Evolutionary conservation across 2,888 invertebrate genomes (phyloP), one percentile per base, ranked within the genome.

Genomic region (Coelinius sp.): DNA sequence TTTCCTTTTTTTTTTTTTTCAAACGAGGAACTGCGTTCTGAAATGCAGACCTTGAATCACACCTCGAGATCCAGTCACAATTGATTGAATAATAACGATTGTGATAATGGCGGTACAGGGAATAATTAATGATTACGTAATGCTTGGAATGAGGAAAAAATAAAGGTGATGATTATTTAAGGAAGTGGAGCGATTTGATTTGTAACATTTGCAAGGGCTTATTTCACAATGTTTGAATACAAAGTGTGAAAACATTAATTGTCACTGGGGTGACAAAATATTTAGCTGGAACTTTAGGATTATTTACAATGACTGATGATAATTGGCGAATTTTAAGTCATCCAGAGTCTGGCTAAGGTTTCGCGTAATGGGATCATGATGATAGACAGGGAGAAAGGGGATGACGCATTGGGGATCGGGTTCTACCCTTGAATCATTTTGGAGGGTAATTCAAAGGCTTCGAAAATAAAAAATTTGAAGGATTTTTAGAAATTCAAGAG

Each of bases 331-430:
- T 25, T 27, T 27, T 17, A 59, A 59, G n/a, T 59, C 17, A 10
- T 5, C 25, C 17, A 35, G 31, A 20, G 31, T 4, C 10, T 31
- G 59, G 17, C 6, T 59, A 59, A 77, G 81, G 81, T 77, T 81
- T 81, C 80, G 66, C 71, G 68, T 81, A 80, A 81, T 79, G 74
- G 75, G 79, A 81, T 81, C 77, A 77, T 25, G 68, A 71, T 70
- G 22, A 63, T 20, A 38, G 20, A 25, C 2, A 4, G 7, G 53
- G 25, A n/a, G n/a, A n/a, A n/a, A n/a, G 5, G 59, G 35, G 20
- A 12, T 56, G 44, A 56, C 44, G 20, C 41, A 56, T 31, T 17
- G 17, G 53, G 25, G 56, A 65, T 65, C n/a, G 12, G 41, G 41
- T 62, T 38, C 41, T 44, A 31, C 14, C 65, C 70, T 65, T 70